A percentile compares a stretch with the other conserved stretches of the same genome.
phyloP scores from a whole-genome alignment of 2,797 vertebrate genomes.

The Sebastes minor region DNA sequence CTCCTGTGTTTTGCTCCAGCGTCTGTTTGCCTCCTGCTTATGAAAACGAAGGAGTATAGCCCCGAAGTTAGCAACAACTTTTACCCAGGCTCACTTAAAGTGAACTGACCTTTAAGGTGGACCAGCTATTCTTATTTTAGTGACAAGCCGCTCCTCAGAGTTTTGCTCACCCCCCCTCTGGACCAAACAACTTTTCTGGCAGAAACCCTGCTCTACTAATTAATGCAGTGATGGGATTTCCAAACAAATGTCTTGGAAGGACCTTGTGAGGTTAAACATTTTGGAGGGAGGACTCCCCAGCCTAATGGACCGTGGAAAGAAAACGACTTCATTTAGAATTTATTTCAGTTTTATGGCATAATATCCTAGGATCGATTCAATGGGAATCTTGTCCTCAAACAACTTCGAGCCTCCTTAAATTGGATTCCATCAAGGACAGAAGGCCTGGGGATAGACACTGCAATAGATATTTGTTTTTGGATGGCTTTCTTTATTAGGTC shows the following conservation, averaged over 20 bases:
- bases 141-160: not conserved
- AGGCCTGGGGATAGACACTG: not conserved
- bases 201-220: slow-evolving; percentile 3
- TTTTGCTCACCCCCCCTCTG: not conserved
- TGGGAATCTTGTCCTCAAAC: slow-evolving; percentile 56
- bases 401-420: slow-evolving; percentile 50
- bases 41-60: too few relatives aligned
- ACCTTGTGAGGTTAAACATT: slow-evolving; percentile 47
- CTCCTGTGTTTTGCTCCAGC: not conserved
- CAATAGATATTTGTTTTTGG: not conserved
- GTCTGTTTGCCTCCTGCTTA: not conserved
- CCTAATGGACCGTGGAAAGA: slow-evolving; percentile 49
- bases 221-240: slow-evolving; percentile 28
- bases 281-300: slow-evolving; percentile 5
- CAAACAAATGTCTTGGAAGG: slow-evolving; percentile 25
- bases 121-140: not conserved
- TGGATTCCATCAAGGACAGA: slow-evolving; percentile 28
- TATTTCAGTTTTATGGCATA: slow-evolving; percentile 59
- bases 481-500: slow-evolving; percentile 21
- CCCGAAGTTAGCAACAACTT: not conserved
- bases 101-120: not conserved
- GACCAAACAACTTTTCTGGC: not conserved
- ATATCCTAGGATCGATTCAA: slow-evolving; percentile 62
- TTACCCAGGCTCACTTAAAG: too few relatives aligned
- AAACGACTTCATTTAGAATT: slow-evolving; percentile 43